Evolutionary conservation across 1,140 invertebrate species (phyloP), one percentile per base, ranked within the genome.

Genomic region (Ctenoplectra terminalis): DNA sequence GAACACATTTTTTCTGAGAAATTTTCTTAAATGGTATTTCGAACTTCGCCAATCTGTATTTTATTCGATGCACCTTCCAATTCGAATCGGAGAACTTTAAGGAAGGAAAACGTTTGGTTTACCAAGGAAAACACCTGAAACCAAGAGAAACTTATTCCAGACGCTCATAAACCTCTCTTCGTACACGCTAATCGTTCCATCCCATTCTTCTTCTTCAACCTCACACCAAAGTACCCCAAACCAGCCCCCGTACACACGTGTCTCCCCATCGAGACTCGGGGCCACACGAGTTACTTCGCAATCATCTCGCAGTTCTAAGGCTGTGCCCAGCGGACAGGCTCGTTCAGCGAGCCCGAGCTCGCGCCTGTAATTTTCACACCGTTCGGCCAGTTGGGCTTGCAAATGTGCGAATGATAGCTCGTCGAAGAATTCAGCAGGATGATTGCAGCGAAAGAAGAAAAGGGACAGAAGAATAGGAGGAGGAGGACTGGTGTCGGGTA

Each of bases 321-420:
- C 73, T 64, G 76, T 81, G 83, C 88, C 85, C 82, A 86, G 77
- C 85, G 69, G 69, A 87, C 81, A 83, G 82, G 74, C 58, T 81
- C 43, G 46, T 63, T 73, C 72, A 64, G 64, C 61, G 61, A 69
- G 48, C 46, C 74, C 66, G 73, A 82, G 77, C 77, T 82, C 83
- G 83, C 77, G 84, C 81, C 90, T 88, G 88, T 91, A 93, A 93
- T 93, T 93, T 93, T 93, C 92, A 93, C 92, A 89, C 92, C 90
- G 90, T 93, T 91, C 88, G 84, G 82, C 80, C 87, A 91, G 84
- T 92, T 88, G 87, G 86, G 86, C 83, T 90, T 90, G 92, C 89
- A 92, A 92, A 93, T 90, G 90, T 91, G 90, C 88, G 90, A 90
- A 92, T 90, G 89, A 92, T 92, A 92, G 91, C 82, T 85, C 72